phyloP scores from a whole-genome alignment of 2,888 invertebrate species.

The Cryptus armator region DNA sequence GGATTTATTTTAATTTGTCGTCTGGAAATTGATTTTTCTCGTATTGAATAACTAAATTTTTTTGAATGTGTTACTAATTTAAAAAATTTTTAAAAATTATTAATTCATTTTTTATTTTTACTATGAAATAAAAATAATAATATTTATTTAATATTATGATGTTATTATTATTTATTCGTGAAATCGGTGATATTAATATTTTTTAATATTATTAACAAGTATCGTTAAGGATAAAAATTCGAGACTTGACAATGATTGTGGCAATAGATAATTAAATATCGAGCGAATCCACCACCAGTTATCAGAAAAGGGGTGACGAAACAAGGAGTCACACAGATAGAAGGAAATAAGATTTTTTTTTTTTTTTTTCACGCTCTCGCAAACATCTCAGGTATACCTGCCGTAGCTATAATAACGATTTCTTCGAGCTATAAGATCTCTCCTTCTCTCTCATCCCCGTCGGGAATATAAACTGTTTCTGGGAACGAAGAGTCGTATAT shows the following conservation, averaged over 20 bases:
- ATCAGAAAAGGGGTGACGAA: conserved; percentile 33
- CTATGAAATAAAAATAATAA: too few relatives aligned
- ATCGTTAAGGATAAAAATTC: conserved; percentile 2
- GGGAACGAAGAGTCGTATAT: conserved; percentile 84
- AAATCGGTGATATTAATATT: background rate
- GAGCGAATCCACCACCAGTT: background rate
- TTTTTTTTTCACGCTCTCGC: conserved; percentile 28
- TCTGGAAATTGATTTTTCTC: background rate
- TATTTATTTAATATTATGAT: too few relatives aligned
- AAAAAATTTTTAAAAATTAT: too few relatives aligned
- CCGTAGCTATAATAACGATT: conserved; percentile 67
- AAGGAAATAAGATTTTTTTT: conserved; percentile 10
- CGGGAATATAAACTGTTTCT: conserved; percentile 84
- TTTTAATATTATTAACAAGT: background rate
- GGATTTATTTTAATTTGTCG: background rate
- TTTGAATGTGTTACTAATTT: too few relatives aligned
- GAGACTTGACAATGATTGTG: background rate
- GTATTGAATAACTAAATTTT: too few relatives aligned
- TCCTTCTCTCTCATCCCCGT: conserved; percentile 58
- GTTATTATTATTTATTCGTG: too few relatives aligned
- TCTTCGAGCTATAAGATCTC: conserved; percentile 54
- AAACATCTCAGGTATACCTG: conserved; percentile 62
- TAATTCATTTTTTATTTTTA: too few relatives aligned
- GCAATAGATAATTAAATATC: conserved; percentile 22
- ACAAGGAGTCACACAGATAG: conserved; percentile 1